Conservation (phyloP, 2,888 invertebrate species). For the Nephrotoma flavescens region DNA sequence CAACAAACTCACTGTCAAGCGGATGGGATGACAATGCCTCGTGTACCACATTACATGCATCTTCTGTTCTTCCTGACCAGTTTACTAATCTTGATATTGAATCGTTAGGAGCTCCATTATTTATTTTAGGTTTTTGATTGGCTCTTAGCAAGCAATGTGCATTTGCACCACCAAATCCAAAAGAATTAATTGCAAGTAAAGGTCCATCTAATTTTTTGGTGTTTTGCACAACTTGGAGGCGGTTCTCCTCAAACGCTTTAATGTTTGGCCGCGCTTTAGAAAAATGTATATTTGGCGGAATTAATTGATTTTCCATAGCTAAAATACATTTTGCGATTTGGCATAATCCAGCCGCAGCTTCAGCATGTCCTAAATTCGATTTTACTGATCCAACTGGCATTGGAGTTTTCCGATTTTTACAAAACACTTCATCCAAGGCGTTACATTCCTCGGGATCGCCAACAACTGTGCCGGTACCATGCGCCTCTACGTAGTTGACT, state of each 20-base stretch:
- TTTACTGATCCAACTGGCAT: slow-evolving; percentile 81
- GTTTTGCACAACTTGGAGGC: slow-evolving; percentile 57
- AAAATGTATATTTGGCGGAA: slow-evolving; percentile 81
- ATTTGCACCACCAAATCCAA: slow-evolving; percentile 88
- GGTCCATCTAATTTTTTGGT: slow-evolving; percentile 51
- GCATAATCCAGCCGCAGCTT: slow-evolving; percentile 71
- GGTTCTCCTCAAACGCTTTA: slow-evolving; percentile 42
- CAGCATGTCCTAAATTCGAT: slow-evolving; percentile 87
- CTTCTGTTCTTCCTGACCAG: slow-evolving; percentile 40
- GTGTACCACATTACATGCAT: slow-evolving; percentile 48
- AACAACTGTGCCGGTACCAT: slow-evolving; percentile 65
- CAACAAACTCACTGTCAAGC: slow-evolving; percentile 45
- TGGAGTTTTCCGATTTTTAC: slow-evolving; percentile 56
- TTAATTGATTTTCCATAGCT: slow-evolving; percentile 61
- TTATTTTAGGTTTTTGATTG: slow-evolving; percentile 25
- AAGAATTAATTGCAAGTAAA: slow-evolving; percentile 48
- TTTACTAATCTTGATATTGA: slow-evolving; percentile 56
- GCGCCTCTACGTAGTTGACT: slow-evolving; percentile 74
- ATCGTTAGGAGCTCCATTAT: slow-evolving; percentile 45
- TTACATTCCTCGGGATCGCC: slow-evolving; percentile 88
- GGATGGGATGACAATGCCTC: slow-evolving; percentile 44
- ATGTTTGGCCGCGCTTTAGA: slow-evolving; percentile 44
- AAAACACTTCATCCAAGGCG: slow-evolving; percentile 67
- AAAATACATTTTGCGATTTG: slow-evolving; percentile 68
- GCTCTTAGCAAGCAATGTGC: slow-evolving; percentile 33